These are phyloP conservation scores for Trachythela sp. DNA, from an alignment of 64 coral and sea anemone species.

Conservation along the genomic window DNA sequence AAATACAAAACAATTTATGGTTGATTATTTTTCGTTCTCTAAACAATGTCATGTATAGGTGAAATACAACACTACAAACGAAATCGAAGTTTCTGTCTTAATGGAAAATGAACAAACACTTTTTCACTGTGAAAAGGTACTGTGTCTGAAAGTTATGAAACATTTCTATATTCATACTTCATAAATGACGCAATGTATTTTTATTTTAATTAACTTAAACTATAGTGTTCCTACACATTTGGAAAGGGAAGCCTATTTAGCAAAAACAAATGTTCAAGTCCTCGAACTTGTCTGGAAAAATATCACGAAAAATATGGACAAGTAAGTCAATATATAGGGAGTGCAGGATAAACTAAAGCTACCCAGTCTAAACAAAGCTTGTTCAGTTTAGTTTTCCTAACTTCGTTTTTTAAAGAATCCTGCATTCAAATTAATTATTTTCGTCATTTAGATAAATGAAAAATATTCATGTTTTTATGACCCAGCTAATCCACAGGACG, in stretches of 20 bases:
- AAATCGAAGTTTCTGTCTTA: conserved; percentile 55
- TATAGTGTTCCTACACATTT: conserved; percentile 73
- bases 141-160: not conserved
- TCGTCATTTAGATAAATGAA: conserved; percentile 43
- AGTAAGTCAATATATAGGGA: not conserved
- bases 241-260: conserved; percentile 56
- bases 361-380: no score
- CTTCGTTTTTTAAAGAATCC: no score
- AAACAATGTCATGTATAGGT: conserved; percentile 1
- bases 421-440: no score
- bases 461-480: conserved; percentile 78
- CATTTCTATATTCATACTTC: not conserved
- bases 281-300: not conserved
- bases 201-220: not conserved
- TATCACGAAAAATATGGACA: not conserved
- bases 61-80: not conserved
- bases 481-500: conserved; percentile 50
- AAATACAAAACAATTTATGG: not conserved
- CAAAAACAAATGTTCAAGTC: not conserved
- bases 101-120: conserved; percentile 95
- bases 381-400: no score
- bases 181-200: not conserved
- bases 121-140: conserved; percentile 72
- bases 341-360: no score
- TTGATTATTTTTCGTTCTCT: not conserved